Conservation (phyloP, 2,113 vertebrate species). For the Neotoma lepida region DNA sequence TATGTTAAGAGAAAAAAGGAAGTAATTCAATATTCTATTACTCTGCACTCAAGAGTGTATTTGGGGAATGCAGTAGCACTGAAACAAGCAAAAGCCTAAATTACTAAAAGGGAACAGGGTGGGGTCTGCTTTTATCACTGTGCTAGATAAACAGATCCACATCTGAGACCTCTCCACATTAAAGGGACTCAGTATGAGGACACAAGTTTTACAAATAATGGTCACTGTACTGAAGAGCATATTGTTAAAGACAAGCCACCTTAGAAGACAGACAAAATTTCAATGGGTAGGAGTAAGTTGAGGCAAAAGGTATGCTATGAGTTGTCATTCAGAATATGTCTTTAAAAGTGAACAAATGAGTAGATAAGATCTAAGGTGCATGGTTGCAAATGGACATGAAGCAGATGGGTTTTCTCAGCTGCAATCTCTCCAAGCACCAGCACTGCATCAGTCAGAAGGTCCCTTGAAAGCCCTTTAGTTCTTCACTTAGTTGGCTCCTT, state of each 20-base stretch:
- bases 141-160: background rate
- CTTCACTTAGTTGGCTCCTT: background rate
- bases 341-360: background rate
- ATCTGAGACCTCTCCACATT: background rate
- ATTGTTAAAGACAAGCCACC: conserved; percentile 11
- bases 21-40: conserved; percentile 48
- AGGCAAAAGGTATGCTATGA: conserved; percentile 19
- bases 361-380: background rate
- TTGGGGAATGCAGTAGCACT: background rate
- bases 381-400: background rate
- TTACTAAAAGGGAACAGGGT: background rate
- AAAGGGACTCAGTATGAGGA: background rate
- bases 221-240: background rate
- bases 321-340: background rate
- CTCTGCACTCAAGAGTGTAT: background rate
- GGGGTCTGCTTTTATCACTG: background rate
- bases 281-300: background rate
- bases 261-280: background rate
- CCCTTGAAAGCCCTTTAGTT: background rate
- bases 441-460: background rate
- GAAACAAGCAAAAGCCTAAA: background rate
- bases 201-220: background rate
- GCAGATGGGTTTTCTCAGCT: background rate
- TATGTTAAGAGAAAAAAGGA: background rate
- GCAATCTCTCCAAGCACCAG: background rate